Evolutionary conservation across 2,113 vertebrate species (phyloP), one percentile per base, ranked within the genome.

Genomic region (Geococcyx californianus): DNA sequence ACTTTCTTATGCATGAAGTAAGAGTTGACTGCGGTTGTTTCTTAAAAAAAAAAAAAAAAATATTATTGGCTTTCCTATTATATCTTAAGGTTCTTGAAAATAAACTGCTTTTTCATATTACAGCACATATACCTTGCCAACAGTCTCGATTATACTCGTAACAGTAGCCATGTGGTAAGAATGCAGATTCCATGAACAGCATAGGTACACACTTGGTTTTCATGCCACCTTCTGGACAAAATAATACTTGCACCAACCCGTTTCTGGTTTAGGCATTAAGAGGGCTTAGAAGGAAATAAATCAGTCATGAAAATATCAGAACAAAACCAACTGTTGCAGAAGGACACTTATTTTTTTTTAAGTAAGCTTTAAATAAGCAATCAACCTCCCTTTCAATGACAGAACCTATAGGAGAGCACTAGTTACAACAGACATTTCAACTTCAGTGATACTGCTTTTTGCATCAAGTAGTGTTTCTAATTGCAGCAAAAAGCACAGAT

Each of bases 151-250:
- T 16, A 52, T 15, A 33, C 24, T 2, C 1, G 3, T 8, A 29
- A 51, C 15, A 40, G 17, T 3, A 51, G n/a, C 17, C 36, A 24
- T 4, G 6, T 26, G 34, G 54, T 64, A 75, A 20, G 13, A 19
- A 51, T 9, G 20, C 9, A 17, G 10, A 11, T 33, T 74, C 64
- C 34, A 14, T 0, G 5, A 36, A 34, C 6, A 45, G 33, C 1
- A 0, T 0, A 24, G 23, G 42, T 28, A 93, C 70, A 62, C 44
- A 12, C 24, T 87, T 79, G 29, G 52, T 92, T 74, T 34, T 84
- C 51, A 6, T 17, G 87, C 97, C 97, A 97, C 90, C 97, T 97
- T 73, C 94, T 23, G 93, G 96, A 76, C 36, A 92, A 94, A 94
- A 56, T 21, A 64, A 72, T 11, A 31, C 13, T 24, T 75, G 56